phyloP scores from a whole-genome alignment of 2,888 invertebrate genomes.

The Eupithecia subfuscata region DNA sequence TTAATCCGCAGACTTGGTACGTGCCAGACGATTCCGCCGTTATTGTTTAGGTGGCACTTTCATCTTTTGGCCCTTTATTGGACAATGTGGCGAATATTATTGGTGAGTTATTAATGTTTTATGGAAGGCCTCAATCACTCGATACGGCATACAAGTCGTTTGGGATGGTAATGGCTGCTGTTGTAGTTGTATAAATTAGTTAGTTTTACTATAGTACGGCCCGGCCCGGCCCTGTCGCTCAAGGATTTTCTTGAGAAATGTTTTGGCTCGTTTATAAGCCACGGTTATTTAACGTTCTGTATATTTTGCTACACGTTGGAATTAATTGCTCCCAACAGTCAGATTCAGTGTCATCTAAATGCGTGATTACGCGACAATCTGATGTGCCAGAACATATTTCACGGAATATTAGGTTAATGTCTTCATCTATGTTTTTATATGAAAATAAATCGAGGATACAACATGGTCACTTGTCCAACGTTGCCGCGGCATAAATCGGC shows the following conservation, averaged over 20 bases:
- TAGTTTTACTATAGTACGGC: conserved; percentile 57
- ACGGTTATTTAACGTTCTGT: conserved; percentile 53
- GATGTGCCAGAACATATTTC: conserved; percentile 11
- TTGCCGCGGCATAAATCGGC: not conserved
- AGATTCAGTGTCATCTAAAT: conserved; percentile 46
- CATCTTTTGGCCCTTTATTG: conserved; percentile 73
- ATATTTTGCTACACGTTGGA: conserved; percentile 54
- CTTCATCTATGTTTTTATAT: not conserved
- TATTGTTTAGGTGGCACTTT: conserved; percentile 77
- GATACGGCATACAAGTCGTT: conserved; percentile 59
- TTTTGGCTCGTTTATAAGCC: conserved; percentile 58
- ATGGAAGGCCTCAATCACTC: conserved; percentile 70
- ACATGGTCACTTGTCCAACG: not conserved
- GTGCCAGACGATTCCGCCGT: conserved; percentile 71
- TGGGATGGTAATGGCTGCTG: conserved; percentile 68
- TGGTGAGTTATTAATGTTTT: conserved; percentile 72
- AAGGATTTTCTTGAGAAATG: conserved; percentile 38
- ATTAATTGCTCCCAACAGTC: conserved; percentile 58
- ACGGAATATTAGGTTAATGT: conserved; percentile 27
- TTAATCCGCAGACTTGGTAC: conserved; percentile 79
- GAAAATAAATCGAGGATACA: not conserved
- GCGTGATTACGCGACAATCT: conserved; percentile 33
- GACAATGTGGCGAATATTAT: conserved; percentile 78
- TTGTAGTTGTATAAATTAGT: conserved; percentile 70
- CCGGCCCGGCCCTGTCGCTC: conserved; percentile 54